Evolutionary conservation across 2,888 invertebrate species (phyloP), one percentile per base, ranked within the genome.

Genomic region (Ennomos quercinarius): DNA sequence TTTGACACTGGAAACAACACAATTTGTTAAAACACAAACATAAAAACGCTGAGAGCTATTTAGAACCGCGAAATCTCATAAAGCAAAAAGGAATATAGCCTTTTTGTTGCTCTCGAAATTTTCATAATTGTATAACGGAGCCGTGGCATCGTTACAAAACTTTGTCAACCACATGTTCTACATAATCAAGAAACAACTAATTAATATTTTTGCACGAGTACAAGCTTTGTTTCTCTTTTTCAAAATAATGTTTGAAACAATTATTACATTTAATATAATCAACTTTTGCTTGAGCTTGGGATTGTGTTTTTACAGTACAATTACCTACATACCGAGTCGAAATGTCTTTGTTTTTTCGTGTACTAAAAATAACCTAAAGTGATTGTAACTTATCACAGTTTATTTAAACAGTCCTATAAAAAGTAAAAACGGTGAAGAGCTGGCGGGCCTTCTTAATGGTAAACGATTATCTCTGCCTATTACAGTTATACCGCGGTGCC

Each of bases 1-100:
- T 96, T 96, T 75, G 97, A 97, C 83, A 97, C 98, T 98, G 94
- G 61, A 68, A 74, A 76, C 46, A 65, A 74, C 53, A 71, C 37
- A 64, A 60, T 68, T 41, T 50, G 12, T 61, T 60, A 66, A 58
- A 63, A 61, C 50, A 58, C 50, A 27, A 34, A 39, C 9, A 47
- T 46, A 45, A 52, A 44, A 51, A 57, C 13, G 44, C 17, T 11
- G 34, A 57, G 11, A 49, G 39, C 50, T 50, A 51, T 57, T 48
- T 43, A 57, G 42, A 47, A 42, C 34, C 45, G 52, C 38, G 39
- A 52, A 51, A 45, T 50, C 41, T 51, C 40, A 46, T 41, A 51
- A 52, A 43, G 46, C 17, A 48, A 52, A 53, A 58, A 39, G 11
- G 4, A 39, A 58, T 52, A n/a, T 52, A n/a, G 45, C 57, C 37